Base-by-base conservation (phyloP, 2,797 vertebrate species). In the Rachycentron canadum region DNA sequence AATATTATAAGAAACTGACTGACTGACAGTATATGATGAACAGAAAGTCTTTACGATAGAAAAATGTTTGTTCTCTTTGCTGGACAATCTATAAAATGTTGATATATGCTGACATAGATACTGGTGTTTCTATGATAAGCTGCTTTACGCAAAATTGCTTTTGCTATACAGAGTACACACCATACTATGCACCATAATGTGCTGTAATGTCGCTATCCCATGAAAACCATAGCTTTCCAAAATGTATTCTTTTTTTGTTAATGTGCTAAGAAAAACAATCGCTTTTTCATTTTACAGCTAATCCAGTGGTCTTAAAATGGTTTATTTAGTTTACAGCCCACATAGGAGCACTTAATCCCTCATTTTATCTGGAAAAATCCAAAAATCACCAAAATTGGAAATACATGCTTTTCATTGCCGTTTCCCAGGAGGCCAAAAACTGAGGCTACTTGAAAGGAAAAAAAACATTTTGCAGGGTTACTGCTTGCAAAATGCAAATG, bases 311-410 rank as follows among this genome's bases (percentile, higher is more conserved):
- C 34, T 34, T 57, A 34, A 21, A 55, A 55, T 30, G 28, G 55
- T 57, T 57, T 34, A 57, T 55, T 55, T 26, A 53, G 25, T 14
- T 55, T 19, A 55, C 26, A 55, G 52, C 52, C 52, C 16, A 30
- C 52, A 30, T 55, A 30, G 52, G 52, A 55, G 30, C 52, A 17
- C 26, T 55, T 55, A 55, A 30, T 55, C 52, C 52, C 26, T 55
- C 14, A 55, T 19, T 64, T 57, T 58, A 63, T 50, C 32, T 47
- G 30, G 7, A 70, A 40, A 50, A 34, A 53, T 43, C 25, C 7
- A 16, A 32, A 32, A 52, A 25, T 14, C 12, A 30, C 28, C 26
- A 32, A 32, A 66, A 30, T 23, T 32, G 25, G 41, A 63, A 23
- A 41, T 12, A 17, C 1, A 40, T 19, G 40, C 56, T 43, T 45